These are phyloP conservation scores for Onychomys arenicola DNA, from an alignment of 2,797 vertebrate genomes.

Conservation along the genomic window DNA sequence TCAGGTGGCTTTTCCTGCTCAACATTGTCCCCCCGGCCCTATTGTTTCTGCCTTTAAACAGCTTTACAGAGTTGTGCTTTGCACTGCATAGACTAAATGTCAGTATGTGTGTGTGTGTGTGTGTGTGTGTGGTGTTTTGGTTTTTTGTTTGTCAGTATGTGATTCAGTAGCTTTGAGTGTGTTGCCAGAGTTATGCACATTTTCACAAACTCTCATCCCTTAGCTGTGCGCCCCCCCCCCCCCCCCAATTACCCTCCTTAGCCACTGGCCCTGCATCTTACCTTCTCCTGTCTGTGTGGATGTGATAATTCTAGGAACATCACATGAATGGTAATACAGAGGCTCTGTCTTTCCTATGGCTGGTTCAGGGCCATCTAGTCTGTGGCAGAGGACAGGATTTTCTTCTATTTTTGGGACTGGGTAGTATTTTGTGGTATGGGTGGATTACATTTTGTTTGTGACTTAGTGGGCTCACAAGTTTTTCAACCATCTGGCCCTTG, in stretches of 20 bases:
- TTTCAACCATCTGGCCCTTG: background rate
- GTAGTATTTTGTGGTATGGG: background rate
- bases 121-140: too few relatives aligned
- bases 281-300: background rate
- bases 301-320: background rate
- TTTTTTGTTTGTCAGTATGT: too few relatives aligned
- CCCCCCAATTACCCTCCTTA: background rate
- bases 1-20: background rate
- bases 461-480: too few relatives aligned
- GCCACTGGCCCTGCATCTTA: background rate
- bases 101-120: fast-evolving
- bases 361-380: background rate
- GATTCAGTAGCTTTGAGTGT: background rate
- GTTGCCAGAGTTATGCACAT: background rate
- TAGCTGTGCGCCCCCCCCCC: background rate
- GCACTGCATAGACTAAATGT: background rate
- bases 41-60: background rate
- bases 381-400: background rate
- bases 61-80: background rate
- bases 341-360: too few relatives aligned
- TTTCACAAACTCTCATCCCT: background rate
- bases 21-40: background rate
- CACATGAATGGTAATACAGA: background rate
- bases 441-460: background rate
- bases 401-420: background rate